Conservation (phyloP, 2,113 vertebrate species). For the Neodon shergylaensis region DNA sequence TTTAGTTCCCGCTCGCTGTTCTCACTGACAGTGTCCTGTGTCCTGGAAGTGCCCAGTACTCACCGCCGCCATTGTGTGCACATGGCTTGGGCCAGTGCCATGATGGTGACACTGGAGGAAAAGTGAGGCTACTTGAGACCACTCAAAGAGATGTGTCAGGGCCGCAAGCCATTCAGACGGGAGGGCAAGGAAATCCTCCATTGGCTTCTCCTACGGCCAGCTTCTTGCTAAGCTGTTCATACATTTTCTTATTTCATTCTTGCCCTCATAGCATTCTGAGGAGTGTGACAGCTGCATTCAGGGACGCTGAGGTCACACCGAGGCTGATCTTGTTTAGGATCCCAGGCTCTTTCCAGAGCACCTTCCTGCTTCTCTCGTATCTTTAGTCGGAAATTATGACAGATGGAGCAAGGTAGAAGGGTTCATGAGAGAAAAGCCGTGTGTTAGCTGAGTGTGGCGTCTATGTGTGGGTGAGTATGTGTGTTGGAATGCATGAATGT, state of each 20-base stretch:
- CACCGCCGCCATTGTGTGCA: fast-evolving
- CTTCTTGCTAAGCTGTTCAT: background rate
- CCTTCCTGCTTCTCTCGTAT: background rate
- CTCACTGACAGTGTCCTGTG: background rate
- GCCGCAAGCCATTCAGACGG: background rate
- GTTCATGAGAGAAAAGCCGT: background rate
- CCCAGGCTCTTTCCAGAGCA: background rate
- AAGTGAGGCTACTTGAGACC: background rate
- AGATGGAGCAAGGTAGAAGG: background rate
- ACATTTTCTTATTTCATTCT: slow-evolving; percentile 7
- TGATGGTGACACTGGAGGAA: background rate
- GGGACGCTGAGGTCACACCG: background rate
- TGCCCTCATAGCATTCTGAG: background rate
- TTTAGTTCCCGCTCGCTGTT: background rate
- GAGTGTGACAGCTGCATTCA: background rate
- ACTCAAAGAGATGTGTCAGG: background rate
- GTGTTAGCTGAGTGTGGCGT: background rate
- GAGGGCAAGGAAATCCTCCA: background rate
- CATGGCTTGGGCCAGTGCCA: fast-evolving
- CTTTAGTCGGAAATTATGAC: background rate
- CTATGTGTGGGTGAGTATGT: background rate
- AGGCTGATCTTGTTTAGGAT: slow-evolving; percentile 4
- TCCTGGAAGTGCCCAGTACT: background rate
- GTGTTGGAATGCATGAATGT: background rate
- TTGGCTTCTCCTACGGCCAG: background rate